Percentiles rank a stretch among this genome's conserved stretches.
Evolutionary conservation across 2,888 invertebrate species (phyloP).

Genomic region (Oegoconia quadripuncta): DNA sequence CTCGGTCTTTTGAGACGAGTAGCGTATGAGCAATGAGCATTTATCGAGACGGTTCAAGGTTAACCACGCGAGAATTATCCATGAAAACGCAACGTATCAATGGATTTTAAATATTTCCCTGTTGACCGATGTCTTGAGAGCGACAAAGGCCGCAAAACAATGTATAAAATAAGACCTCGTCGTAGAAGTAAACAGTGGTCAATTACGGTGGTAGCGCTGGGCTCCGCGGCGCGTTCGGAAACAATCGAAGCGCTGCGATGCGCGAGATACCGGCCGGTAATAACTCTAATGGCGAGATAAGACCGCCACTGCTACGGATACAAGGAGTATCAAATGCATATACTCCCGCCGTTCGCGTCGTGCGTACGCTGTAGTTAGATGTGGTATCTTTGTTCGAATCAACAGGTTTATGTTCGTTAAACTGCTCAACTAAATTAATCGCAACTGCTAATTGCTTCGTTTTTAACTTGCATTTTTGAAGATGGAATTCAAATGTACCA

Average conservation of each 20-base stretch:
- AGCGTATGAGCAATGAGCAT: slow-evolving; percentile 25
- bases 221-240: slow-evolving; percentile 68
- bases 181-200: slow-evolving; percentile 75
- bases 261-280: slow-evolving; percentile 73
- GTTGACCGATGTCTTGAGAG: slow-evolving; percentile 34
- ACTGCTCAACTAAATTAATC: slow-evolving; percentile 20
- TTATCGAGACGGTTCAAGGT: slow-evolving; percentile 25
- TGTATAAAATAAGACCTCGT: slow-evolving; percentile 67
- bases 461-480: slow-evolving; percentile 1
- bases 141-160: slow-evolving; percentile 50
- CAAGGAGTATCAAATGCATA: slow-evolving; percentile 42
- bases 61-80: slow-evolving; percentile 8
- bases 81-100: slow-evolving; percentile 14
- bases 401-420: slow-evolving; percentile 23
- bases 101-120: slow-evolving; percentile 34
- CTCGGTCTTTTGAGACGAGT: slow-evolving; percentile 33
- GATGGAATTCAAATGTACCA: not conserved
- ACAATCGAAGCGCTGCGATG: slow-evolving; percentile 78
- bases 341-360: slow-evolving; percentile 30
- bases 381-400: slow-evolving; percentile 39
- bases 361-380: slow-evolving; percentile 53
- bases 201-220: slow-evolving; percentile 71
- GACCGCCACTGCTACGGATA: slow-evolving; percentile 61
- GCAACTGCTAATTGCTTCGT: slow-evolving; percentile 6
- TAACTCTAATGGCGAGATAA: slow-evolving; percentile 78